Evolutionary conservation across 2,797 vertebrate species (phyloP).

Genomic region (Gouania willdenowi): DNA sequence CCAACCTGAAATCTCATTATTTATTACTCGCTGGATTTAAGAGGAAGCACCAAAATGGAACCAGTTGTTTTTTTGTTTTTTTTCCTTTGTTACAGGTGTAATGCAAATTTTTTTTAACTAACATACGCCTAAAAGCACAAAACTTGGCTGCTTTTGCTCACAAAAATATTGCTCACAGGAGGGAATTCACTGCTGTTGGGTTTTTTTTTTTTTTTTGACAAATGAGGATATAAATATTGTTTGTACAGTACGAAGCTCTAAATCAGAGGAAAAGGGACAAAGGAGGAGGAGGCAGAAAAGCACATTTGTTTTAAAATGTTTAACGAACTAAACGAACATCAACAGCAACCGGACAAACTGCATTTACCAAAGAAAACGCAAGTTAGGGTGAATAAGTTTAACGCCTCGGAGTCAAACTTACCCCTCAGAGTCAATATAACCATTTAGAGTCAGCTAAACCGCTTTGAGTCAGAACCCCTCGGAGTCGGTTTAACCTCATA

Average conservation of each 20-base stretch:
- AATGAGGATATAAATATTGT: conserved; percentile 42
- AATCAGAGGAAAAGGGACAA: conserved; percentile 6
- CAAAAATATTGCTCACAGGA: conserved; percentile 7
- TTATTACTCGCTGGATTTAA: conserved; percentile 66
- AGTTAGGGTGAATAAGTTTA: no score
- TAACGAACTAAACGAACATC: conserved; percentile 27
- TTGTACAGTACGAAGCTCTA: conserved; percentile 11
- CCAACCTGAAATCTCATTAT: conserved; percentile 65
- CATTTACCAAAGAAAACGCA: no score
- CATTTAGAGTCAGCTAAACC: no score
- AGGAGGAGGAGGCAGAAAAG: conserved; percentile 14
- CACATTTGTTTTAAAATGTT: conserved; percentile 14
- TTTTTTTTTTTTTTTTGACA: conserved; percentile 18
- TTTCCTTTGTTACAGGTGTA: conserved; percentile 71
- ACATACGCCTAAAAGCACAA: conserved; percentile 28
- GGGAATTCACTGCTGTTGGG: conserved; percentile 25
- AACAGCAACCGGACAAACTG: no score
- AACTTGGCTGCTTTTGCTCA: conserved; percentile 42
- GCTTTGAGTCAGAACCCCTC: no score
- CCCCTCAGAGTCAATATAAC: no score
- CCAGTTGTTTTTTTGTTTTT: conserved; percentile 51
- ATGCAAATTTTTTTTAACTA: conserved; percentile 40
- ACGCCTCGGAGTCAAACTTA: no score
- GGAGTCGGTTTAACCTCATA: no score
- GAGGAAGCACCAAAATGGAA: conserved; percentile 33